Evolutionary conservation across 2,797 vertebrate species (phyloP).

Genomic region (Gallirallus australis): DNA sequence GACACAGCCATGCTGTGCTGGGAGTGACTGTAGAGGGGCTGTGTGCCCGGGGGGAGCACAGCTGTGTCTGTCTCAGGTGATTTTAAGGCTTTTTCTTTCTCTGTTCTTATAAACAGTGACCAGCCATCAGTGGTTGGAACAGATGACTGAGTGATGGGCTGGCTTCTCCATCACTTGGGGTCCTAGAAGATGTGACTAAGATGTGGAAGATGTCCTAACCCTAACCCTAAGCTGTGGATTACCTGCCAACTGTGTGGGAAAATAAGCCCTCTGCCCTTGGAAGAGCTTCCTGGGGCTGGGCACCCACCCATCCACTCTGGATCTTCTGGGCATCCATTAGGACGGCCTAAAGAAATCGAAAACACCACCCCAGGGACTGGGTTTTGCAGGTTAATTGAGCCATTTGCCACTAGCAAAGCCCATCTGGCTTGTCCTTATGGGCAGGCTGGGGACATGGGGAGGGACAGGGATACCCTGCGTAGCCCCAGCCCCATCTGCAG

Average conservation of each 20-base stretch:
- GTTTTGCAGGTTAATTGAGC: not conserved
- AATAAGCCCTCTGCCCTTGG: not conserved
- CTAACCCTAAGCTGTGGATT: not conserved
- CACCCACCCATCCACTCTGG: not conserved
- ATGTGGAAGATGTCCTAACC: no score
- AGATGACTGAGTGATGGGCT: not conserved
- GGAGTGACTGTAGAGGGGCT: rapidly evolving
- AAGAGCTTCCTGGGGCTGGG: not conserved
- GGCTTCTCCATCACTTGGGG: not conserved
- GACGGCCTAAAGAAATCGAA: not conserved
- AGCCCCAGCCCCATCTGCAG: conserved; percentile 16
- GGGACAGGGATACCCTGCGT: not conserved
- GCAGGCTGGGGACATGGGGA: not conserved
- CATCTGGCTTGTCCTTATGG: not conserved
- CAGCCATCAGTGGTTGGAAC: not conserved
- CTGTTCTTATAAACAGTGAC: not conserved
- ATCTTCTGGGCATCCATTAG: not conserved
- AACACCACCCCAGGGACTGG: no score
- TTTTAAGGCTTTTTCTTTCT: not conserved
- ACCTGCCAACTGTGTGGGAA: not conserved
- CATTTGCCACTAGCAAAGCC: not conserved
- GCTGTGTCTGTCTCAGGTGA: not conserved
- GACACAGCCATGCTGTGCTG: rapidly evolving
- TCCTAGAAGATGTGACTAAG: not conserved
- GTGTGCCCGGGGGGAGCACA: not conserved